Conservation (phyloP, 2,113 vertebrate genomes). For the Eonycteris spelaea region DNA sequence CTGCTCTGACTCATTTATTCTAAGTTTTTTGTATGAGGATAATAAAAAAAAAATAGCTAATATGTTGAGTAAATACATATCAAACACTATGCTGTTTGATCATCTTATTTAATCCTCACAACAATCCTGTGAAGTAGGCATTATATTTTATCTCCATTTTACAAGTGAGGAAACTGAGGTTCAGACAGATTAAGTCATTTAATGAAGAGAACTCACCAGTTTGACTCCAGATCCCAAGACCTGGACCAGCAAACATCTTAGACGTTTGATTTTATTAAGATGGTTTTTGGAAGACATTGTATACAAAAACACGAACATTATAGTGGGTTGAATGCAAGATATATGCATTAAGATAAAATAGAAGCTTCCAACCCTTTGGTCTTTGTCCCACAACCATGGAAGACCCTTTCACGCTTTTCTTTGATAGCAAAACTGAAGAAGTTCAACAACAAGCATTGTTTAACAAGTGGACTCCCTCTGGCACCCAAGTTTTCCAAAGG, state of each 20-base stretch:
- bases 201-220: neutral
- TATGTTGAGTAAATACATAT: neutral
- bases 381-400: neutral
- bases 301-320: neutral
- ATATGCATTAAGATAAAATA: neutral
- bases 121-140: neutral
- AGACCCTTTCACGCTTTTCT: neutral
- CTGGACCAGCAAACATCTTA: neutral
- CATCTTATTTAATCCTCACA: slow-evolving; percentile 3
- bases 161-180: neutral
- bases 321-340: neutral
- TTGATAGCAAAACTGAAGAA: neutral
- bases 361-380: neutral
- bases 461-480: neutral
- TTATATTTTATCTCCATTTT: neutral
- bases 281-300: neutral
- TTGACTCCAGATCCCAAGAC: slow-evolving; percentile 15
- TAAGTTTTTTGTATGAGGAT: neutral
- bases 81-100: neutral
- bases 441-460: neutral
- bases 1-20: neutral
- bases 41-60: neutral
- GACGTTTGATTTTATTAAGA: neutral
- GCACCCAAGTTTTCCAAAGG: neutral
- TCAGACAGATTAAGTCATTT: neutral